Conservation (phyloP, 2,113 vertebrate species). For the Sterrhoptilus dennistouni region DNA sequence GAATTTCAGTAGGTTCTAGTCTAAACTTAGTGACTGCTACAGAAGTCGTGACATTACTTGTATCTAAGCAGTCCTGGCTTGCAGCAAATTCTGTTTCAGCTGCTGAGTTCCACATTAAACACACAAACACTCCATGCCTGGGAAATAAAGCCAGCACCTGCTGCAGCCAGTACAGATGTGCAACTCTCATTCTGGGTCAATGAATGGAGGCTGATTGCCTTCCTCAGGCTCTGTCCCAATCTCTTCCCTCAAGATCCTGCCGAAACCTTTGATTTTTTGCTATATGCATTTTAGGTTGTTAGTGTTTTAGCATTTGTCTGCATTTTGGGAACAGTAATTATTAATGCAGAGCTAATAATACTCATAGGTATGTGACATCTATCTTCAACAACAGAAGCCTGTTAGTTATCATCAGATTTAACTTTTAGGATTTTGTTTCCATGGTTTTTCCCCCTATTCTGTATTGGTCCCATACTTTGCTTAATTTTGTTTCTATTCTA, state of each 20-base stretch:
- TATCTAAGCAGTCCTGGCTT: neutral
- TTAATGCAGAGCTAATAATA: neutral
- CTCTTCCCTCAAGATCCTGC: neutral
- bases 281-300: neutral
- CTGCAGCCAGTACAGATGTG: neutral
- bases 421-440: neutral
- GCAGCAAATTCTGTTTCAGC: neutral
- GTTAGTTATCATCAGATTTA: neutral
- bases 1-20: neutral
- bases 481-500: neutral
- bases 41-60: neutral
- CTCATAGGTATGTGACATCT: neutral
- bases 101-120: neutral
- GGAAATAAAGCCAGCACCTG: neutral
- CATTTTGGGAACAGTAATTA: neutral
- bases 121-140: neutral
- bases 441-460: neutral
- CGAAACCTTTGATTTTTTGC: neutral
- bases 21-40: neutral
- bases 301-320: neutral
- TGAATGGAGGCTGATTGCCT: rapidly evolving
- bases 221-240: neutral
- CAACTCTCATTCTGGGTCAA: neutral
- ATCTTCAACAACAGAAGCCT: neutral
- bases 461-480: neutral